A percentile compares a stretch with the other conserved stretches of the same genome.
These are phyloP conservation scores for Champsocephalus esox DNA, from an alignment of 2,797 vertebrate species.

Conservation along the genomic window DNA sequence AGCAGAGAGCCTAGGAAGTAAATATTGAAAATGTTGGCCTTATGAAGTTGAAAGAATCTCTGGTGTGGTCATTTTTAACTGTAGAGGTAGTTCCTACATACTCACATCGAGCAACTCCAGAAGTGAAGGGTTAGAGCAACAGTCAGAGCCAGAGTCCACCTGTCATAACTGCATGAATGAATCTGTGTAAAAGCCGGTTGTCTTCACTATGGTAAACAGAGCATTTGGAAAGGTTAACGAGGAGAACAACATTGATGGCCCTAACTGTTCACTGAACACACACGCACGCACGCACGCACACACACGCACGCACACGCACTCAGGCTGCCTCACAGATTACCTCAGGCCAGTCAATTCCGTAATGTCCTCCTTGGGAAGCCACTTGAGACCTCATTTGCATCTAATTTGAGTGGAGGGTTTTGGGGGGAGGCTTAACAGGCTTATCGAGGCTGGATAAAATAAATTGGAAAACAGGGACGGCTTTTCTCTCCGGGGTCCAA, in stretches of 20 bases:
- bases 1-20: conserved; percentile 9
- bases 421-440: conserved; percentile 64
- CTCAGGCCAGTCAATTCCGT: conserved; percentile 73
- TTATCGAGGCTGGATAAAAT: conserved; percentile 68
- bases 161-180: conserved; percentile 53
- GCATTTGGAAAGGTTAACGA: conserved; percentile 74
- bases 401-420: conserved; percentile 80
- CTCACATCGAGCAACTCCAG: not conserved
- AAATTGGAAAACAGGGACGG: conserved; percentile 63
- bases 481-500: conserved; percentile 72
- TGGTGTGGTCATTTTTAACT: conserved; percentile 26
- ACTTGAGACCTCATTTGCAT: conserved; percentile 84
- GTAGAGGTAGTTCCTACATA: conserved; percentile 3
- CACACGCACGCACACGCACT: conserved; percentile 23
- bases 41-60: conserved; percentile 30
- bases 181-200: conserved; percentile 30
- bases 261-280: conserved; percentile 43
- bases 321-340: conserved; percentile 63
- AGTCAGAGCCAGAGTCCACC: conserved; percentile 42
- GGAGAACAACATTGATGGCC: conserved; percentile 68
- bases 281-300: conserved; percentile 21
- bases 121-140: conserved; percentile 10
- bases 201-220: conserved; percentile 58
- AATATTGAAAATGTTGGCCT: conserved; percentile 34
- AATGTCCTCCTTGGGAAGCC: conserved; percentile 79